Evolutionary conservation across 2,113 vertebrate species (phyloP), one percentile per base, ranked within the genome.

Genomic region (Triplophysa rosa): DNA sequence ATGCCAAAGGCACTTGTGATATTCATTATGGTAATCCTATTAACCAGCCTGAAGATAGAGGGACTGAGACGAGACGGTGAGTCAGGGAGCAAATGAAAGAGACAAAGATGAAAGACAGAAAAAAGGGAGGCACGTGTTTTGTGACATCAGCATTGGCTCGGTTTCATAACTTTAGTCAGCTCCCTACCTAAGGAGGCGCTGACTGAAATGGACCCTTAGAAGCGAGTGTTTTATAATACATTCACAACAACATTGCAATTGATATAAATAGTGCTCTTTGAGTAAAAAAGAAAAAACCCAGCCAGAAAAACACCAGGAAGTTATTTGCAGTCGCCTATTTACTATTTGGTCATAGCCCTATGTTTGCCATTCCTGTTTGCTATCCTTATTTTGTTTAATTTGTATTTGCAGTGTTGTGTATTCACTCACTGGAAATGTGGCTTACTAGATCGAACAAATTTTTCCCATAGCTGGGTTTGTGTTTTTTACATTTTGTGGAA

Each of bases 1-100:
- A 37, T 77, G 82, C 85, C 84, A 84, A 85, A 85, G 81, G 85
- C 75, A 54, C 79, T 86, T 80, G 79, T 84, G 84, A 90, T 89
- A 88, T 86, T 90, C 88, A 87, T 89, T 89, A 89, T 83, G 85
- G 77, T 88, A 90, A 91, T 91, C 88, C 87, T 86, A 86, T 92
- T 90, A 89, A 70, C 33, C 9, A 2, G 19, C 67, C 40, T 56
- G 75, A 73, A 84, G 83, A 84, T 83, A 82, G 83, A 74, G 54
- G n/a, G 24, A 49, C 14, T 14, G 63, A 67, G 24, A 40, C 58
- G 42, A 29, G 56, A 56, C 13, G 58, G 23, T 24, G 67, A 42
- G 42, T 19, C 26, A 77, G 17, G 3, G 37, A 70, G 52, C 3
- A 4, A 56, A 7, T 58, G 21, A 49, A 45, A 58, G 68, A 62